Evolutionary conservation across 2,888 invertebrate species (phyloP), one percentile per base, ranked within the genome.

Genomic region (Syrista parreyssii): DNA sequence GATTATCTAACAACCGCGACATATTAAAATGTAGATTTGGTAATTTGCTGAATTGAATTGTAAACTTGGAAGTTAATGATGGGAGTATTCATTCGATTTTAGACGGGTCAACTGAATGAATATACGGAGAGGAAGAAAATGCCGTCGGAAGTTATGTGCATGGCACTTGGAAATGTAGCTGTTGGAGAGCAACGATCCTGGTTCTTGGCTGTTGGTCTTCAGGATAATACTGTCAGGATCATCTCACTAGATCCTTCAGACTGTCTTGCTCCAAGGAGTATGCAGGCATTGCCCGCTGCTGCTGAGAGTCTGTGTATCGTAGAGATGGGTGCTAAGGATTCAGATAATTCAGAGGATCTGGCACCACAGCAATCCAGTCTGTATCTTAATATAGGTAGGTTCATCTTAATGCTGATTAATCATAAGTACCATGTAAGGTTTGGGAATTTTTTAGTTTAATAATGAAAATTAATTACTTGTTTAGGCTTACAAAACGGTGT

Each of bases 21-120:
- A 1, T 23, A 9, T 55, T 0, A 1, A 23, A 55, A 55, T 23
- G 23, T 9, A 23, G 23, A 55, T 23, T 23, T 55, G 23, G 23
- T 34, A 15, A 33, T 74, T 35, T 35, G 23, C 9, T 23, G 1
- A 23, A 55, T 55, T 1, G 6, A 55, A 23, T 55, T 9, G 55
- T 23, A 55, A 55, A 55, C 4, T 55, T 55, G 9, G 11, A 68
- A 30, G n/a, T 34, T 36, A 73, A 34, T 35, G 79, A 73, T 31
- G 15, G 31, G 75, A 76, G 78, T 78, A 30, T 69, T 72, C 74
- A 69, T 82, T 72, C 82, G 85, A 81, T 82, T 93, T 73, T 91
- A 98, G 98, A 97, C 98, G 84, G 99, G 99, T 1, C 98, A 99
- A 91, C 92, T 99, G 75, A 99, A 99, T 92, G 99, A 99, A 91